Conservation (phyloP, 2,113 vertebrate species). For the Mirza zaza region DNA sequence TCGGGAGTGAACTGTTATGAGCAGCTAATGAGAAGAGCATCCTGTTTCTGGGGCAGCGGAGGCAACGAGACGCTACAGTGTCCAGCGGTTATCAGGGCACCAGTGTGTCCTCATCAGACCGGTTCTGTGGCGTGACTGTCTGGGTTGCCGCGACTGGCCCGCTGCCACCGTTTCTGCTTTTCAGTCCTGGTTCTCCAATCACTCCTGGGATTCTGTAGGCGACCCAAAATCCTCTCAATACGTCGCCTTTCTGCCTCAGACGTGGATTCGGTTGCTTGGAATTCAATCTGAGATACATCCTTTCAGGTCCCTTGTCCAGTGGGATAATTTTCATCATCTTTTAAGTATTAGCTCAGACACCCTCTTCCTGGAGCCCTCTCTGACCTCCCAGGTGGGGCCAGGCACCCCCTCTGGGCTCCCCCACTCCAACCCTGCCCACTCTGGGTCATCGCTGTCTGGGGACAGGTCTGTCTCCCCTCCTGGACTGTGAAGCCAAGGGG, state of each 20-base stretch:
- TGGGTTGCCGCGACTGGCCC: not conserved
- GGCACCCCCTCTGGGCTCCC: not conserved
- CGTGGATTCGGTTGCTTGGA: not conserved
- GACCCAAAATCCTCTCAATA: not conserved
- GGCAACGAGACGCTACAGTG: too few species aligned
- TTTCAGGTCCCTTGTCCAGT: not conserved
- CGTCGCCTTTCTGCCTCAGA: slow-evolving; percentile 10
- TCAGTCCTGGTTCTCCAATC: not conserved
- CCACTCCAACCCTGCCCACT: not conserved
- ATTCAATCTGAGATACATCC: not conserved
- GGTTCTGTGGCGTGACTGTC: not conserved
- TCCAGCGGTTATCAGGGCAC: not conserved
- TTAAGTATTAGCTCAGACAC: not conserved
- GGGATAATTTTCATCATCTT: not conserved
- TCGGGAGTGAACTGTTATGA: fast-evolving
- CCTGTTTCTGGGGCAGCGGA: not conserved
- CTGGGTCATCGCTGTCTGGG: not conserved
- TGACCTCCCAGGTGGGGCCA: not conserved
- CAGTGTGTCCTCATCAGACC: not conserved
- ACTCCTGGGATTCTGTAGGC: slow-evolving; percentile 12
- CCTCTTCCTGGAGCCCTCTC: slow-evolving; percentile 23
- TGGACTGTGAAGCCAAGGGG: not conserved
- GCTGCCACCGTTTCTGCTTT: not conserved
- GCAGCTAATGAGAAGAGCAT: not conserved
- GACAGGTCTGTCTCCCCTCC: not conserved